Evolutionary conservation across 2,113 vertebrate genomes (phyloP).

Genomic region (Asarcornis scutulata): DNA sequence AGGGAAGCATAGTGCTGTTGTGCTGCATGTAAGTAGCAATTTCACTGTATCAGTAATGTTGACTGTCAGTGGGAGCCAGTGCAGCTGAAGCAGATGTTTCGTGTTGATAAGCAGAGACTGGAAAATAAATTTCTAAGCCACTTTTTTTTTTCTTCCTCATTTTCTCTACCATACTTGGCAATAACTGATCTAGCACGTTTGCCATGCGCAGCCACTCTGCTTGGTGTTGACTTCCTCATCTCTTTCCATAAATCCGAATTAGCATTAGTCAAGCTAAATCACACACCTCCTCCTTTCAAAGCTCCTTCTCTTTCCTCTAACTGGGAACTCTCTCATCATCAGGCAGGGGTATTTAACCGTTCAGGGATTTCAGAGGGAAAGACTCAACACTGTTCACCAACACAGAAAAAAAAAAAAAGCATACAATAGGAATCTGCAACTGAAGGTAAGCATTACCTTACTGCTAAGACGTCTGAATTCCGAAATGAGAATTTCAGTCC

Average conservation of each 20-base stretch:
- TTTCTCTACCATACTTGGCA: slow-evolving; percentile 65
- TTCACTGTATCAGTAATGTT: slow-evolving; percentile 3
- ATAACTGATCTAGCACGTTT: slow-evolving; percentile 36
- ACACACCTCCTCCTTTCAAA: slow-evolving; percentile 41
- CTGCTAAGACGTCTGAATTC: background rate
- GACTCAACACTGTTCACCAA: slow-evolving; percentile 1
- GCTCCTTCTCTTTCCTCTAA: slow-evolving; percentile 4
- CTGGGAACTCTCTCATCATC: background rate
- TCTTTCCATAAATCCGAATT: slow-evolving; percentile 65
- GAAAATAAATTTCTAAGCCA: slow-evolving; percentile 64
- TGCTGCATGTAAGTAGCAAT: slow-evolving; percentile 28
- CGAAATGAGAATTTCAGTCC: background rate
- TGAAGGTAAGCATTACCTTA: slow-evolving; percentile 24
- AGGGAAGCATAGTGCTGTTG: background rate
- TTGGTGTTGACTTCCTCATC: slow-evolving; percentile 36
- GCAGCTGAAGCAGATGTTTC: slow-evolving; percentile 79
- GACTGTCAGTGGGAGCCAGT: slow-evolving; percentile 59
- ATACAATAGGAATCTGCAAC: background rate
- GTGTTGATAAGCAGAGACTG: slow-evolving; percentile 72
- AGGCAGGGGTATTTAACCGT: slow-evolving; percentile 21
- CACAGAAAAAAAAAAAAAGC: slow-evolving; percentile 11
- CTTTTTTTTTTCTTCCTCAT: slow-evolving; percentile 49
- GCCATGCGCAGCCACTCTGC: slow-evolving; percentile 68
- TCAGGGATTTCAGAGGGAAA: background rate
- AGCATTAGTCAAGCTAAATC: slow-evolving; percentile 26